Conservation (phyloP, 92 coral and sea anemone species). For the Montipora capitata region DNA sequence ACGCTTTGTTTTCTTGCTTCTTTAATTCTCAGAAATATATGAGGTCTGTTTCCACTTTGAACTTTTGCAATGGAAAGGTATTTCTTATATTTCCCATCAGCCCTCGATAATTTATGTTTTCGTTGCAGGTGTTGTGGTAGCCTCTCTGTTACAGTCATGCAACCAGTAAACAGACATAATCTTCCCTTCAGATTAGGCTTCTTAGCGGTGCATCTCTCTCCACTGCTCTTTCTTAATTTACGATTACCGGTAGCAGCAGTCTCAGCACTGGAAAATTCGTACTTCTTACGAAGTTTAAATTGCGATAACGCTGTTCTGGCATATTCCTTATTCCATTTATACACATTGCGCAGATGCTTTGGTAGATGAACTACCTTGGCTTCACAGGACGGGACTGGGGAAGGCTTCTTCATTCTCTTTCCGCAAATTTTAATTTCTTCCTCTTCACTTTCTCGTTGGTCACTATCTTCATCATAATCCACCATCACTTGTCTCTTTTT, state of each 20-base stretch:
- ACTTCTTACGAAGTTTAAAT: slow-evolving; percentile 43
- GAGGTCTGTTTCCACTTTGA: background rate
- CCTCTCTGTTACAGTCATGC: slow-evolving; percentile 33
- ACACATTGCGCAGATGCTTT: slow-evolving; percentile 47
- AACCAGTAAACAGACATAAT: slow-evolving; percentile 26
- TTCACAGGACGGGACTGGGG: slow-evolving; percentile 20
- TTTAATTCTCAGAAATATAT: background rate
- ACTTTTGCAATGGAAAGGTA: slow-evolving; percentile 20
- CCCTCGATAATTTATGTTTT: slow-evolving; percentile 37
- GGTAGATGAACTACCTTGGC: slow-evolving; percentile 36
- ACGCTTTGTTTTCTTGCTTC: background rate
- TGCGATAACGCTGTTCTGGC: slow-evolving; percentile 26
- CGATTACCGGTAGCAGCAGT: slow-evolving; percentile 14
- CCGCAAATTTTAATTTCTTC: background rate
- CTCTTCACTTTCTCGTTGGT: background rate
- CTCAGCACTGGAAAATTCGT: slow-evolving; percentile 14
- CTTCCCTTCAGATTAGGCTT: slow-evolving; percentile 16
- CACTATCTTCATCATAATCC: background rate
- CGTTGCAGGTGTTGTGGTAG: slow-evolving; percentile 51
- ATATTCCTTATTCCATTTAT: slow-evolving; percentile 21
- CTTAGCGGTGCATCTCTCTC: background rate
- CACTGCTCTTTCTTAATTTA: slow-evolving; percentile 7
- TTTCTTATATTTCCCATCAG: slow-evolving; percentile 17
- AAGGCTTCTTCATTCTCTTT: slow-evolving; percentile 19
- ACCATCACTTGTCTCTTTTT: background rate